Conservation (phyloP, 2,888 invertebrate genomes). For the Deilephila porcellus region DNA sequence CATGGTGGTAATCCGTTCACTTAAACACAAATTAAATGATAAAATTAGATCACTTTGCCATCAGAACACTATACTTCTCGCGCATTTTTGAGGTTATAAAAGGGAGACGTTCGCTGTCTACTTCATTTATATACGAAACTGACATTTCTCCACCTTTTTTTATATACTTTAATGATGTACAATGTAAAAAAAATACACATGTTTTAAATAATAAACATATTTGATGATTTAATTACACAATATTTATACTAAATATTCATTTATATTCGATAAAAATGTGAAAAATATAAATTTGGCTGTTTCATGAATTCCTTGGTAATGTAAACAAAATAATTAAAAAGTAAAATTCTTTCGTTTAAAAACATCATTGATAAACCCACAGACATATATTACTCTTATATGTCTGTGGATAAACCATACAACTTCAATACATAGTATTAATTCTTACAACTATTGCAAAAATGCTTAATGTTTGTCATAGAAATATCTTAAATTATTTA, state of each 20-base stretch:
- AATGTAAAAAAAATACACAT: conserved; percentile 33
- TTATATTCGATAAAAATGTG: background rate
- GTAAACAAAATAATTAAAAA: background rate
- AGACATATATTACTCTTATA: too few relatives aligned
- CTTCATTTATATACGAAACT: conserved; percentile 82
- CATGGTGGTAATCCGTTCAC: conserved; percentile 86
- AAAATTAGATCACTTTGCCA: conserved; percentile 75
- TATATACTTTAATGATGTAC: conserved; percentile 38
- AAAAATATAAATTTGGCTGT: background rate
- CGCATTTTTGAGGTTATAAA: conserved; percentile 85
- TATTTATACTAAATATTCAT: background rate
- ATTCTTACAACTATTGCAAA: too few relatives aligned
- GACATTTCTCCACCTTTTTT: conserved; percentile 64
- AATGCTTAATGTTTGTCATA: too few relatives aligned
- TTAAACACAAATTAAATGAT: conserved; percentile 69
- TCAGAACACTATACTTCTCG: conserved; percentile 77
- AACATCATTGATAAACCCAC: background rate
- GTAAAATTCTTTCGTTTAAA: background rate
- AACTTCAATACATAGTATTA: too few relatives aligned
- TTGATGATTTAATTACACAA: background rate
- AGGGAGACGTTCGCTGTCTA: conserved; percentile 79
- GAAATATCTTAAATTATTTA: too few relatives aligned
- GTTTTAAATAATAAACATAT: background rate
- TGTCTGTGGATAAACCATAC: too few relatives aligned
- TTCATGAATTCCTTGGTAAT: background rate